Evolutionary conservation across 2,797 vertebrate genomes (phyloP), one percentile per base, ranked within the genome.

Genomic region (Brotogeris chrysoptera): DNA sequence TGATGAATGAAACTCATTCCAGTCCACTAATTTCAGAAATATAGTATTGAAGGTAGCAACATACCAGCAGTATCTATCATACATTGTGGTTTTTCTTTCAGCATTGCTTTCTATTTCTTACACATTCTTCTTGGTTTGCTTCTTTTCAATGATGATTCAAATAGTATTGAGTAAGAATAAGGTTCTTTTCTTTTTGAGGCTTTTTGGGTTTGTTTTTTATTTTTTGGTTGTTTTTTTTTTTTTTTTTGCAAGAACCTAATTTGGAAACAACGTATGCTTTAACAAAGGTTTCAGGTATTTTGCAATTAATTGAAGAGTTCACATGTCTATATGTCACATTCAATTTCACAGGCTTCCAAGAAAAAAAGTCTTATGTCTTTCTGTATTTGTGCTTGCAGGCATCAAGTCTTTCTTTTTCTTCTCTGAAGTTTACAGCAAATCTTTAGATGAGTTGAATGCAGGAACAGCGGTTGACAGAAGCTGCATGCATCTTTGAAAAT

Each of bases 401-500:
- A 91, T 78, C 86, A 86, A 87, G 44, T 55, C 49, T 85, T 84
- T 92, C 36, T 80, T 60, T 55, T 90, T 90, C 47, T 92, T 86
- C 80, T 84, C 77, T 91, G 92, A 89, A 92, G 71, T 89, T 96
- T 95, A 83, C 84, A 90, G 88, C 86, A 95, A 90, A 94, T 95
- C 86, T 94, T 91, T 95, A 85, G 92, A 77, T 70, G 34, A 69
- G 49, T 46, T 92, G 72, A 91, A 85, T 78, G 46, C 80, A 73
- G 65, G 41, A 93, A 57, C 28, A 72, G 15, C 50, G 39, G 70
- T 53, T 88, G 80, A 69, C 63, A 80, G 71, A 85, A 92, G 44
- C 47, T 86, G 21, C 60, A 15, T 32, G 46, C 34, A 61, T 77
- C 85, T 95, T 89, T 81, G 69, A 85, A 91, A 94, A 65, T 79